Percentiles rank a stretch among this genome's conserved stretches.
Evolutionary conservation across 1,140 invertebrate genomes (phyloP).

Genomic region (Asobara japonica): DNA sequence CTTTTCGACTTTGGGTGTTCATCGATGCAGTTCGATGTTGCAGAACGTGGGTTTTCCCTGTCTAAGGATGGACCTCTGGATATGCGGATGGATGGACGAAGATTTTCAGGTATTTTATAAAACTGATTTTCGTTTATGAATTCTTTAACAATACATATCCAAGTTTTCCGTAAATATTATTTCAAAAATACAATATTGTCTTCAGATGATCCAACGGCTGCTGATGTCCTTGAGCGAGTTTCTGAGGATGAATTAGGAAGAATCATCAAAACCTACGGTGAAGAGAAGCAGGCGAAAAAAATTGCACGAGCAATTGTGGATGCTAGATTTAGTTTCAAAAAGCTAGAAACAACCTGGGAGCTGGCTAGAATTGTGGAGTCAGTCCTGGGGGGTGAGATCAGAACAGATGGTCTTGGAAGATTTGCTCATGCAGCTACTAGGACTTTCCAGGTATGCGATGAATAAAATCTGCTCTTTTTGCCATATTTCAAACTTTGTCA

Average conservation of each 20-base stretch:
- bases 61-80: slow-evolving; percentile 88
- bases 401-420: slow-evolving; percentile 78
- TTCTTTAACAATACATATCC: too few relatives aligned
- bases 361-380: slow-evolving; percentile 82
- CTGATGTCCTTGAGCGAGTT: slow-evolving; percentile 83
- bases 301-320: slow-evolving; percentile 91
- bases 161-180: too few relatives aligned
- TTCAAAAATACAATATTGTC: neutral
- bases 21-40: slow-evolving; percentile 91
- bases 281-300: slow-evolving; percentile 87
- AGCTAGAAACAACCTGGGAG: slow-evolving; percentile 84
- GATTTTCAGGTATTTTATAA: slow-evolving; percentile 70
- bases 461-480: too few relatives aligned
- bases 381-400: slow-evolving; percentile 69
- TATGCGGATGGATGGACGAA: slow-evolving; percentile 92
- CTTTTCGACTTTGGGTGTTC: slow-evolving; percentile 96
- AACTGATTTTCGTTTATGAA: too few relatives aligned
- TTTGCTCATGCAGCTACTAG: slow-evolving; percentile 88
- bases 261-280: slow-evolving; percentile 91
- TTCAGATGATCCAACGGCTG: slow-evolving; percentile 77
- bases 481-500: too few relatives aligned
- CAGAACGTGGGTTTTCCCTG: slow-evolving; percentile 86
- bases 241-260: slow-evolving; percentile 81
- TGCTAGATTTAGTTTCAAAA: slow-evolving; percentile 83
- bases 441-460: too few relatives aligned